Base-by-base conservation (phyloP, 2,888 invertebrate species). In the Pollenia griseotomentosa region DNA sequence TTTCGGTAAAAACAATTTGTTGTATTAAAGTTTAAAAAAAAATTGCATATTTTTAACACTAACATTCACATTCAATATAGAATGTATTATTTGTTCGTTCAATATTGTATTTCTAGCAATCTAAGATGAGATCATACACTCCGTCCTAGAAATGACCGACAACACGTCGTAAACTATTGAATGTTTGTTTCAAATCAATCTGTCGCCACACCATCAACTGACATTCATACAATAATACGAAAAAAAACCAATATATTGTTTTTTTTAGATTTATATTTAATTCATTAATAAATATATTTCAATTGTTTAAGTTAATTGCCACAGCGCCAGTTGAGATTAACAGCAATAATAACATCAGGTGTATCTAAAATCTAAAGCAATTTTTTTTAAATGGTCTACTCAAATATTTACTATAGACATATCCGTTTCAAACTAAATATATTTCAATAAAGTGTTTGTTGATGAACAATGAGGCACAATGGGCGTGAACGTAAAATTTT, bases 81-180 rank as follows among this genome's bases (percentile, higher is more conserved):
- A 42, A 42, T 44, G 55, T 80, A 40, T 14, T 55, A 16, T 81
- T 68, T 51, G 59, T 75, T 68, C 59, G 51, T 16, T 53, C 57
- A 68, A 61, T 70, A 83, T 83, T 70, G 61, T 8, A 63, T 55
- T 83, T 44, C 53, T 44, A 53, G 83, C 44, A 53, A 83, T 46
- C 44, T 83, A 63, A 83, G 83, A 83, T 83, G 83, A 83, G 83
- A 83, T 83, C 83, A 83, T 77, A 63, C 40, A 68, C 59, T 68
- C 53, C 61, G 75, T 70, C 68, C 75, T 83, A 75, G 70, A 83
- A 70, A 63, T 83, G 75, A 70, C 66, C 82, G 75, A 42, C 53
- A 63, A 75, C 75, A 63, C 16, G 7, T 40, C 19, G 63, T 16
- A 77, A 73, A 23, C 63, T 63, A 57, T 79, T 68, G 23, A 71